Base-by-base conservation (phyloP, 2,113 vertebrate species). In the Corythaeola cristata region DNA sequence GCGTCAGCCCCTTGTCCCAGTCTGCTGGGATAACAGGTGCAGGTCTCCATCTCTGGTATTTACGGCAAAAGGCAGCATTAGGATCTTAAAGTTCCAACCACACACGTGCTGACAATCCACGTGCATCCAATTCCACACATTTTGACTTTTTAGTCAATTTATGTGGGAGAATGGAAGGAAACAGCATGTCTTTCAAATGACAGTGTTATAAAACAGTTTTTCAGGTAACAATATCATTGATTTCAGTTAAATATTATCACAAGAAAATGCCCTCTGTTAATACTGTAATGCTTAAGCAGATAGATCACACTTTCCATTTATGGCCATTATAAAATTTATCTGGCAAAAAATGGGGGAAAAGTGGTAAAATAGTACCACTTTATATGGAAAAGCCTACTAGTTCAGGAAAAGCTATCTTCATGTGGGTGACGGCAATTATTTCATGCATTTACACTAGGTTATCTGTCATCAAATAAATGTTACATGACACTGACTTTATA, bases 221-320 rank as follows among this genome's bases (percentile, higher is more conserved):
- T 67, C 49, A 45, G 91, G 75, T 94, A 96, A 92, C 59, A 95
- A 82, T 60, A 26, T 33, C 45, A 80, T 56, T 81, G 85, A 96
- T 96, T 96, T 95, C 93, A 64, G 62, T 96, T 84, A 69, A 26
- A 82, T 2, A 74, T 53, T 91, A 63, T 62, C 69, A 30, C 19
- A 79, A 87, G 93, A 79, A 92, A 78, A 56, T 37, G 45, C 67
- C 69, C 44, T 81, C 66, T 53, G 17, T 89, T 96, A 77, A 75
- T 90, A 74, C 47, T 44, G 47, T 79, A 94, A 93, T 91, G 75
- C 76, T 86, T 94, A 92, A 80, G 89, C 24, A 96, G 88, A 72
- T 60, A 79, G 59, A 95, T 93, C 23, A 44, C 52, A 84, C 53
- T 95, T 96, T 50, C 64, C 55, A 90, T 97, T 96, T 96, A 96